Evolutionary conservation across 2,797 vertebrate genomes (phyloP).

Genomic region (Cygnus olor): DNA sequence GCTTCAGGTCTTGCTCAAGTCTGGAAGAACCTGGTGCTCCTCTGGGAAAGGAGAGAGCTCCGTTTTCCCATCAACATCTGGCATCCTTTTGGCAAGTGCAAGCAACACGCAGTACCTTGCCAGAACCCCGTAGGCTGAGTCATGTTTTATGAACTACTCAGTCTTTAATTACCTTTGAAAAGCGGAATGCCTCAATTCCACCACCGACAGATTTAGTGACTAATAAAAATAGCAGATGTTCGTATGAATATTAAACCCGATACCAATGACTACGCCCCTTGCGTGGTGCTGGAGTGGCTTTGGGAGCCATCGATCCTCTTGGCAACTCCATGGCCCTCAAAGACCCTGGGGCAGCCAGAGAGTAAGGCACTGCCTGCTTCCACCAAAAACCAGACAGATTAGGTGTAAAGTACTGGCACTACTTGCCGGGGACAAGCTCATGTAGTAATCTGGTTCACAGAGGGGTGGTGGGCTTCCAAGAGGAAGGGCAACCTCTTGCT

Average conservation of each 20-base stretch:
- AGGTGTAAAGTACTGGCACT: neutral
- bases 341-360: neutral
- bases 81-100: neutral
- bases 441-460: neutral
- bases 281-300: accelerated
- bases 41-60: neutral
- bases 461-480: neutral
- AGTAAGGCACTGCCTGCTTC: neutral
- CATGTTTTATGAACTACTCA: neutral
- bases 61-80: neutral
- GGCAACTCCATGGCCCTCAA: neutral
- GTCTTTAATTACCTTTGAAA: neutral
- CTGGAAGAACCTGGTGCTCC: neutral
- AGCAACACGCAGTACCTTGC: accelerated
- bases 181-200: neutral
- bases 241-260: neutral
- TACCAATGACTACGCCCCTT: accelerated
- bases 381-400: neutral
- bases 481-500: neutral
- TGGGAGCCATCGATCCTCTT: neutral
- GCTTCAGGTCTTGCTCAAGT: neutral
- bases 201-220: neutral
- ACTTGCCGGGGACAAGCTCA: neutral
- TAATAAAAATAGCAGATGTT: neutral
- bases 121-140: neutral